Base-by-base conservation (phyloP, 2,113 vertebrate genomes). In the Siniperca knerii region DNA sequence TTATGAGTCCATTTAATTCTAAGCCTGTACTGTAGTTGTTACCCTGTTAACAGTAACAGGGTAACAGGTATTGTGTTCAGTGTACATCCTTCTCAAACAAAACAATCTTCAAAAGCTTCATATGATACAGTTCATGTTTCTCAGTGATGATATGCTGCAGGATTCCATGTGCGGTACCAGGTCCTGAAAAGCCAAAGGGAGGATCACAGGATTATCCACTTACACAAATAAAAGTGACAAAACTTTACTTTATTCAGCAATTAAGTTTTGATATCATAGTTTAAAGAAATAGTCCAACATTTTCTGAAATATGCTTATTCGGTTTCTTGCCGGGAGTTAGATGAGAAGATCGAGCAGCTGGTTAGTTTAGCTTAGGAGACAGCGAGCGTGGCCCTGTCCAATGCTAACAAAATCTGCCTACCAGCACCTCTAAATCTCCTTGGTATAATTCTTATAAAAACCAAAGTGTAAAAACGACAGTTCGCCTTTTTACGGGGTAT, bases 101-200 rank as follows among this genome's bases (percentile, higher is more conserved):
- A 71, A 52, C 2, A 46, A 73, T 58, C 73, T 57, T 68, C 35
- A 88, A 66, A 86, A 71, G n/a, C 74, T 77, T 87, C 54, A 65
- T 77, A 29, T 64, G 62, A 75, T 64, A 62, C 61, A 90, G 84
- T 90, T 87, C 16, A 1, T 23, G 73, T 83, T 75, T 68, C 25
- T 95, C 88, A 96, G 90, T 95, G 95, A 76, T 94, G 95, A 81
- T 95, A 96, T 0, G 90, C 46, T 0, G 93, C 37, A 1, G 81
- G 73, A 73, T 93, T 96, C 95, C 95, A 96, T n/a, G 92, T 18
- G 20, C 95, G 95, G 77, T 95, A 94, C 95, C 95, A 96, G 20
- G 94, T 81, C 70, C 95, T 96, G 88, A 60, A 87, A 85, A 50
- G 29, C 2, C 48, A 79, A 42, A 74, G 21, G 69, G 35, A 73